phyloP scores from a whole-genome alignment of 2,888 invertebrate genomes.

The Antheraea yamamai region DNA sequence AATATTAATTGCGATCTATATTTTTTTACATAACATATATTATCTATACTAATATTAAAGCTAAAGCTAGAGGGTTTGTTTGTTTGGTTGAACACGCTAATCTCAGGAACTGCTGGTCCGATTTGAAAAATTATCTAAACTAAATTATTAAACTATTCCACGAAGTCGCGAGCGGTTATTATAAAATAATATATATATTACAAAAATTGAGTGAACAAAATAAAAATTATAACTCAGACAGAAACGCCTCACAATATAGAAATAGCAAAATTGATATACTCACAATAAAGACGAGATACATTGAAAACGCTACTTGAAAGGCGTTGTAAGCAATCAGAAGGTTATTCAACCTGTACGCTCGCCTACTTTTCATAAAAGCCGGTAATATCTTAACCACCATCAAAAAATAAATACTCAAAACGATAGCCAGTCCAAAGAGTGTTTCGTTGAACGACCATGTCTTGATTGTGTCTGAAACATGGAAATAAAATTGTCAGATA shows the following conservation, averaged over 20 bases:
- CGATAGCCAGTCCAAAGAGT: constrained; percentile 40
- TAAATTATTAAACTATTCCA: too few species aligned
- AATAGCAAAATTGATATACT: constrained; percentile 42
- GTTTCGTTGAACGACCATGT: constrained; percentile 63
- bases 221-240: not conserved
- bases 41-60: too few species aligned
- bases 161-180: too few species aligned
- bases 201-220: not conserved
- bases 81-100: too few species aligned
- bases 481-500: not conserved
- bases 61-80: too few species aligned
- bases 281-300: constrained; percentile 83
- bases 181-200: too few species aligned
- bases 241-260: constrained; percentile 20
- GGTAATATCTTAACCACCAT: constrained; percentile 87
- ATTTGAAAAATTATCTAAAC: too few species aligned
- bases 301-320: constrained; percentile 84
- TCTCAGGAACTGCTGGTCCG: too few species aligned
- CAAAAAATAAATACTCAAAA: constrained; percentile 84
- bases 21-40: not conserved
- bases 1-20: not conserved
- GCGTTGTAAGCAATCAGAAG: constrained; percentile 86
- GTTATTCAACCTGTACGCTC: constrained; percentile 84
- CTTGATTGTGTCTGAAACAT: constrained; percentile 47
- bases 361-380: constrained; percentile 84